Base-by-base conservation (phyloP, 2,797 vertebrate genomes). In the Cynodonichthys magdalenae region DNA sequence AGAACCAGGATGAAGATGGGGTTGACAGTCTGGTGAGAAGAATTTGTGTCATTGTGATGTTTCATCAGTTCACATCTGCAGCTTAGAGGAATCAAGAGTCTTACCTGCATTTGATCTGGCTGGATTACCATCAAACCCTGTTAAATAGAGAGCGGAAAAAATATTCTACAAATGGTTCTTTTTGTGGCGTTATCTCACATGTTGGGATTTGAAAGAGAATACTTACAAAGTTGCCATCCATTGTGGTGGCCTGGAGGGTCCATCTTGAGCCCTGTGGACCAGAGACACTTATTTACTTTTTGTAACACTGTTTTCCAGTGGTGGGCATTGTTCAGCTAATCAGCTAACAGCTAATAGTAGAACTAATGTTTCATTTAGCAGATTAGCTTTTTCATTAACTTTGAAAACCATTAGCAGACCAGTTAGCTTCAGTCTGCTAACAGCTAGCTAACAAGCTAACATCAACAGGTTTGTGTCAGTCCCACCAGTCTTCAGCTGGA, bases 91-190 rank as follows among this genome's bases (percentile, higher is more conserved):
- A 8, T 8, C 11, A 18, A 9, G 11, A 0, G 34, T 59, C 75
- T 86, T 83, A 99, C 97, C 96, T 99, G 97, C 96, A 99, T 99
- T 82, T 98, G 97, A 67, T 98, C 97, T 0, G 97, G 97, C 82
- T 96, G 93, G 79, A 99, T 87, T 2, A 79, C 75, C 18, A 98
- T 8, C 0, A 18, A 0, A 53, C 96, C 97, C 97, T 99, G 75
- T 71, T 7, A 15, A 67, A 46, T 1, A 46, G 15, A 24, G 24
- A 24, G 24, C 3, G 24, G 24, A 24, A 24, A 3, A 24, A 24
- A 2, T 24, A 24, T 24, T 36, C 31, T 5, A 17, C 5, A 1
- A 4, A 5, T 18, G 3, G 42, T 36, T 7, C 34, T 0, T 10
- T 29, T 15, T 39, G 5, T 45, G 17, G 50, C 3, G 39, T 19